Percentiles rank a stretch among this genome's conserved stretches.
These are phyloP conservation scores for Rhopilema esculentum DNA, from an alignment of 30 jellyfish, hydroid and myxozoan genomes.

Conservation along the genomic window DNA sequence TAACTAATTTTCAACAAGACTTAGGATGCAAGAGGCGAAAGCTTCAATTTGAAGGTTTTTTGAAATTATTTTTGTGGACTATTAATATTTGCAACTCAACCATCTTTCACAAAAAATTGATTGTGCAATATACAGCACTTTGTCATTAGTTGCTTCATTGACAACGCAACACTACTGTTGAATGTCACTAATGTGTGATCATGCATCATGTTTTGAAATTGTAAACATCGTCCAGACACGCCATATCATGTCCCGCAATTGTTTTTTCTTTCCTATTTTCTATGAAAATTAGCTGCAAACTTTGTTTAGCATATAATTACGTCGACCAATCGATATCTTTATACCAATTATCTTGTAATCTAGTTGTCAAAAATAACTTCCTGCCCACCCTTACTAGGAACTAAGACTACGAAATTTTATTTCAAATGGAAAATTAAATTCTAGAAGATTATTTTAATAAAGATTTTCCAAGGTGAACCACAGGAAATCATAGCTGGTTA, in stretches of 20 bases:
- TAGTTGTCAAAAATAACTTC: background rate
- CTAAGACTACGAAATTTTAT: background rate
- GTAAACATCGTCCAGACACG: background rate
- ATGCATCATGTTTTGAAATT: background rate
- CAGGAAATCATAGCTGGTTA: background rate
- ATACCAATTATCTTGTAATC: background rate
- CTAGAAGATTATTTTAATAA: background rate
- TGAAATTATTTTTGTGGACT: no score
- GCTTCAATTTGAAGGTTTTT: no score
- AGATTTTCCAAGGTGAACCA: background rate
- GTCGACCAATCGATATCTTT: background rate
- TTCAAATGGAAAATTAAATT: background rate
- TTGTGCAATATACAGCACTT: no score
- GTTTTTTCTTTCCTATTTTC: background rate
- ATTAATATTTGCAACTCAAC: no score
- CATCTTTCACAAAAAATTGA: no score
- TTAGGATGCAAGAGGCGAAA: no score
- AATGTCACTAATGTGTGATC: background rate
- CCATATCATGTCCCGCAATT: background rate
- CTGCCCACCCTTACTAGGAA: background rate
- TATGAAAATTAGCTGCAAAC: background rate
- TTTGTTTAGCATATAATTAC: background rate
- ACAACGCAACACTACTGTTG: no score
- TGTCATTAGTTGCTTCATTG: no score
- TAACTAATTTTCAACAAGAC: no score